phyloP scores from a whole-genome alignment of 2,113 vertebrate genomes.

The Tauraco erythrolophus region DNA sequence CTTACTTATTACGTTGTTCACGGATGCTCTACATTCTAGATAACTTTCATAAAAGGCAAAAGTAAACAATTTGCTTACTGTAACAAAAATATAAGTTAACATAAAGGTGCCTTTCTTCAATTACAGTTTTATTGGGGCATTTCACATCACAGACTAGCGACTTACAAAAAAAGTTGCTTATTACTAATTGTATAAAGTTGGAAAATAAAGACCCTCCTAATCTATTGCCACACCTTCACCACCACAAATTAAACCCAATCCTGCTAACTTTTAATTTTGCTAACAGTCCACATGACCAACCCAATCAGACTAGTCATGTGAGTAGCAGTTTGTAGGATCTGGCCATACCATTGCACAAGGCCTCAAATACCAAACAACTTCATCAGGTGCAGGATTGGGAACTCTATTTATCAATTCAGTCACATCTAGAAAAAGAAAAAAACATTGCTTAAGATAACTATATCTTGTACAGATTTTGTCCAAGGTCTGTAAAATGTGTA shows the following conservation, averaged over 20 bases:
- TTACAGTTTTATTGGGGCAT: constrained; percentile 21
- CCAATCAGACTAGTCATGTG: not conserved
- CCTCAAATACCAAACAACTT: constrained; percentile 35
- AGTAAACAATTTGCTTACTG: constrained; percentile 45
- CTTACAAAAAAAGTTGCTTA: constrained; percentile 5
- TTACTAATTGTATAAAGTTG: constrained; percentile 32
- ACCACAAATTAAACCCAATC: constrained; percentile 43
- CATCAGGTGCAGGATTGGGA: constrained; percentile 37
- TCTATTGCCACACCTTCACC: constrained; percentile 41
- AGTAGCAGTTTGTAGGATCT: not conserved
- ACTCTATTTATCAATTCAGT: constrained; percentile 51
- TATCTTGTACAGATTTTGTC: constrained; percentile 9
- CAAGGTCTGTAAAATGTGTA: not conserved
- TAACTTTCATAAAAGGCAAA: constrained; percentile 62
- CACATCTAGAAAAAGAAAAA: constrained; percentile 58
- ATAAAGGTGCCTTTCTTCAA: constrained; percentile 57
- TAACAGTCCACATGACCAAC: not conserved
- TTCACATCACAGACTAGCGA: constrained; percentile 27
- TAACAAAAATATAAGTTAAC: constrained; percentile 62
- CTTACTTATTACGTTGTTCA: constrained; percentile 42
- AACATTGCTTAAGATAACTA: not conserved
- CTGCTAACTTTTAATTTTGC: not conserved
- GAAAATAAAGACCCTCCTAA: constrained; percentile 37
- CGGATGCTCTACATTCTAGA: constrained; percentile 64
- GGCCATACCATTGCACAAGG: not conserved